Base-by-base conservation (phyloP, 2,888 invertebrate species). In the Drosophila niveifrons region DNA sequence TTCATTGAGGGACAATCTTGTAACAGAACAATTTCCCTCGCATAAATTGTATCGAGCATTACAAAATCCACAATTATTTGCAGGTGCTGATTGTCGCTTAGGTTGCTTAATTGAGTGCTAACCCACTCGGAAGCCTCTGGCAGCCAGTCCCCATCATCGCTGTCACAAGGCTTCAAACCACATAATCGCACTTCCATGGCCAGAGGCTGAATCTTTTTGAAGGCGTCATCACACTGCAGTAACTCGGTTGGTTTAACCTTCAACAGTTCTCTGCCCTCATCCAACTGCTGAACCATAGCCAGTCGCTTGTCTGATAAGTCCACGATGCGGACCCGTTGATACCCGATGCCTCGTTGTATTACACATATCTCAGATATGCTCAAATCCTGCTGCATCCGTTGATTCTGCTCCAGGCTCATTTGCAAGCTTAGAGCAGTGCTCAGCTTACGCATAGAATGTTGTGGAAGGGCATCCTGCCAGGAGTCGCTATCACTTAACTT, bases 291-390 rank as follows among this genome's bases (percentile, higher is more conserved):
- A 7, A 83, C 82, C 1, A 17, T 51, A 1, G 78, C 15, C 1
- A n/a, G 8, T 0, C 23, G 34, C 8, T 17, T 15, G 1, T 63
- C n/a, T 0, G 57, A 48, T 1, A 66, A 13, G 10, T 83, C 70
- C 3, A 81, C 44, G 4, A 88, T 41, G 0, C 78, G 78, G 0
- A 88, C 83, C 0, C 83, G 66, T 10, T 75, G 65, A 18, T 59
- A 66, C 0, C 28, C 31, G 0, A 3, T 15, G 2, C 13, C n/a
- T 0, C 57, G 52, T 0, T 23, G 23, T 2, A 83, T 17, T 1
- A 83, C 17, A 10, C 87, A 83, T 1, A 83, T 39, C 10, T 83
- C 78, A 0, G 15, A 29, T 1, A 67, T 44, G 2, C n/a, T 10
- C 7, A 18, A 10, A 4, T 39, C n/a, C 0, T 28, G 15, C 29